Evolutionary conservation across 92 coral and sea anemone species (phyloP), one percentile per base, ranked within the genome.

Genomic region (Desmophyllum pertusum): DNA sequence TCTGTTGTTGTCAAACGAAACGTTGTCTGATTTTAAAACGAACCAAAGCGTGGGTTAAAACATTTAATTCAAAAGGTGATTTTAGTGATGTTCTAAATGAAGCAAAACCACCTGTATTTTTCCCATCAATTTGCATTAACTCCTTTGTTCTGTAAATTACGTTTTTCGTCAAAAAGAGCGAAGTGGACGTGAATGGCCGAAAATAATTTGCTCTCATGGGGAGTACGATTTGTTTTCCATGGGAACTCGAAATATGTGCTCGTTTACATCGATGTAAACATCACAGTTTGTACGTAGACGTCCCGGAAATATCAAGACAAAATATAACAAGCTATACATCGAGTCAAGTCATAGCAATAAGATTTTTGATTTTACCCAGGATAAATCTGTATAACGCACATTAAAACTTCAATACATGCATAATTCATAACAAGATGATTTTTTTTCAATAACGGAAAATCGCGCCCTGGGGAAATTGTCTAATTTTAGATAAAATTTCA

Each of bases 41-140:
- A 33, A 13, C 39, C 67, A 35, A 39, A 19, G 79, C 70, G 86
- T 70, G 71, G 79, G 77, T 35, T 55, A 39, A 63, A 40, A 43
- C 33, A 61, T 78, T 42, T 42, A 80, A 35, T 65, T 67, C 79
- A 72, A 72, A 39, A 19, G 57, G 55, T 72, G 86, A 71, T 72
- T 82, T 41, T 72, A 71, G 71, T 29, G 86, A 10, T 52, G 70
- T 43, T 42, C 17, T 14, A 55, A 36, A 27, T 31, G 9, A 30
- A 88, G 82, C 39, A 93, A 41, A 90, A 88, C 13, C 87, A 88
- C 93, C 95, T 92, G 86, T 88, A 89, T 42, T 78, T 81, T 41
- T 90, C 95, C 80, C 89, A 90, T 14, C 90, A 89, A 75, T 83
- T 89, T 84, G 14, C 71, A 40, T 71, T n/a, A 71, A 21, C 40